Evolutionary conservation across 2,797 vertebrate species (phyloP).

Genomic region (Acanthis flammea): DNA sequence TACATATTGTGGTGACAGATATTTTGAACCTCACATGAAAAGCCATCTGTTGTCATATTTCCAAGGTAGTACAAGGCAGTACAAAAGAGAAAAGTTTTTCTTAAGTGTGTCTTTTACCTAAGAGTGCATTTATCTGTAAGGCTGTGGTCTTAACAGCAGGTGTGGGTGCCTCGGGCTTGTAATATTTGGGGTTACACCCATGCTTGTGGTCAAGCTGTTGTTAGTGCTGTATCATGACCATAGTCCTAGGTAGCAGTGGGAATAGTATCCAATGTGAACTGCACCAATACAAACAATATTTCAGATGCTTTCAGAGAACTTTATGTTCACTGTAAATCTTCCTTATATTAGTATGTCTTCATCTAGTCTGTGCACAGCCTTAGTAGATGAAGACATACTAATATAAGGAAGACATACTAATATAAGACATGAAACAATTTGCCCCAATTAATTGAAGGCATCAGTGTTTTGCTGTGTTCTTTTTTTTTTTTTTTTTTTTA

Average conservation of each 20-base stretch:
- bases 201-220: neutral
- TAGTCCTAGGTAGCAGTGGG: neutral
- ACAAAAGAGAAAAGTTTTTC: neutral
- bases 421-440: rapidly evolving
- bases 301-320: neutral
- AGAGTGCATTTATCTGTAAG: neutral
- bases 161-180: neutral
- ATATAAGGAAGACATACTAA: too few species aligned
- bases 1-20: neutral
- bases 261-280: neutral
- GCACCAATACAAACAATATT: neutral
- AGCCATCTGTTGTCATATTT: neutral
- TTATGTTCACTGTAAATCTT: neutral
- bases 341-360: neutral
- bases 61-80: neutral
- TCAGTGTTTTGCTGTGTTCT: neutral
- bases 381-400: too few species aligned
- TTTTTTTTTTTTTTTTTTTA: rapidly evolving
- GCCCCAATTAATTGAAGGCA: neutral
- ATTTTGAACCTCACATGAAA: neutral
- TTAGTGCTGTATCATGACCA: neutral
- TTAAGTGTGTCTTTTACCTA: neutral
- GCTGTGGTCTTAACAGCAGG: neutral
- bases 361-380: neutral
- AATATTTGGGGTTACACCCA: neutral